These are phyloP conservation scores for Chiroxiphia lanceolata DNA, from an alignment of 2,797 vertebrate genomes.

Conservation along the genomic window DNA sequence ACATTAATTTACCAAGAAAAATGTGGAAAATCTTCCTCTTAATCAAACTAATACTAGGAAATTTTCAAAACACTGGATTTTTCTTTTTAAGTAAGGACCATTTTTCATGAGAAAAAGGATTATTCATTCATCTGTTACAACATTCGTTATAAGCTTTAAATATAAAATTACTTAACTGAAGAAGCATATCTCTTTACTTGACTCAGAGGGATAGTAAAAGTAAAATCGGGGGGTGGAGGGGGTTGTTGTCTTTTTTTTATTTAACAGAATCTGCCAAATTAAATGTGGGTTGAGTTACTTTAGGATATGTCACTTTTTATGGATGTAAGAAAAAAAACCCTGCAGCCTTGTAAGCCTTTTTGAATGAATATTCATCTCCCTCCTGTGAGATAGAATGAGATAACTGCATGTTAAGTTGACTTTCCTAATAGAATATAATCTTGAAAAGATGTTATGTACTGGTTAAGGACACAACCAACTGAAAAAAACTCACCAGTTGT, in stretches of 20 bases:
- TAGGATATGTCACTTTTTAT: not conserved
- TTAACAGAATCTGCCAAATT: not conserved
- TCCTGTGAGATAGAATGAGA: not conserved
- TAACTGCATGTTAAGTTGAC: not conserved
- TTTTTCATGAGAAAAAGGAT: not conserved
- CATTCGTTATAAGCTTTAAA: not conserved
- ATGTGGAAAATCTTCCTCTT: not conserved
- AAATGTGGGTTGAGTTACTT: not conserved
- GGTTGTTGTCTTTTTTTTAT: too few relatives aligned
- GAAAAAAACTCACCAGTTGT: rapidly evolving
- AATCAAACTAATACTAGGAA: not conserved
- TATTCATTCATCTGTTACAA: not conserved
- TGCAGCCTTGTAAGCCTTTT: not conserved
- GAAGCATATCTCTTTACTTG: not conserved
- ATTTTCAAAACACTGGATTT: not conserved
- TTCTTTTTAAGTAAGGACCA: not conserved
- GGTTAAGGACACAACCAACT: not conserved
- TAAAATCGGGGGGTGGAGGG: not conserved
- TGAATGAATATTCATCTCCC: not conserved
- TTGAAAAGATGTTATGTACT: not conserved
- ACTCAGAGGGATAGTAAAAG: not conserved
- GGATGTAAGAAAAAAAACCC: not conserved
- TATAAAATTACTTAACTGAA: not conserved
- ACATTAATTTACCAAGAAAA: not conserved
- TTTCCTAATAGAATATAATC: not conserved